Base-by-base conservation (phyloP, 35 echinoderm and acorn worm species). In the Acanthaster planci region DNA sequence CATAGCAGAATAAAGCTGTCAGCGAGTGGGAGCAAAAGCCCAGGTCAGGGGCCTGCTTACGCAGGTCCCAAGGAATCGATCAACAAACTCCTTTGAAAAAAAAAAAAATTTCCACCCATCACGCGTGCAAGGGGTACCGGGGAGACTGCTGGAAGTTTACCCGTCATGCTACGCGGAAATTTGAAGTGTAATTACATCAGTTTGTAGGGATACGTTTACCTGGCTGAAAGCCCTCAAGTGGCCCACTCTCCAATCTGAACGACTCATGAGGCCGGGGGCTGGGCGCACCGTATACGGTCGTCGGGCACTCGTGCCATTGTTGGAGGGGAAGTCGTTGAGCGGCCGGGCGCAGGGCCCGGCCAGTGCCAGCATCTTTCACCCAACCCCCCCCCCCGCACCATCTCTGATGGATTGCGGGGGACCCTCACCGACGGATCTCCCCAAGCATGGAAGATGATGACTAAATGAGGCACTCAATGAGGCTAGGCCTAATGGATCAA, bases 161-260 rank as follows among this genome's bases (percentile, higher is more conserved):
- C 76, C 79, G 87, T 89, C 87, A 89, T 89, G 87, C 52, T 89
- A 89, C 77, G 80, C 54, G 78, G 87, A 81, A 89, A 89, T 89
- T 57, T 82, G 78, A 79, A 89, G 87, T 89, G 87, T 82, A 81
- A 89, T 89, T 89, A 89, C 87, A 89, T 79, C 87, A 89, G 78
- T 89, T 89, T 89, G 87, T 78, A 29, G 87, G 87, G 79, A 79
- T 89, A 89, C 77, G 87, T 89, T 89, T 89, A 89, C 87, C 40
- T 59, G 87, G 55, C 79, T 89, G 78, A 89, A 89, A 89, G 87
- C 87, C 77, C 78, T 89, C 87, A 55, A 89, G 87, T 89, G 78
- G 79, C 37, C 58, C 56, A 57, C 87, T 89, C 87, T 81, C 81
- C 52, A 81, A 68, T 81, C 78, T 80, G 55, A 81, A 80, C 37